phyloP scores from a whole-genome alignment of 2,888 invertebrate genomes.

The Exephanes ischioxanthus region DNA sequence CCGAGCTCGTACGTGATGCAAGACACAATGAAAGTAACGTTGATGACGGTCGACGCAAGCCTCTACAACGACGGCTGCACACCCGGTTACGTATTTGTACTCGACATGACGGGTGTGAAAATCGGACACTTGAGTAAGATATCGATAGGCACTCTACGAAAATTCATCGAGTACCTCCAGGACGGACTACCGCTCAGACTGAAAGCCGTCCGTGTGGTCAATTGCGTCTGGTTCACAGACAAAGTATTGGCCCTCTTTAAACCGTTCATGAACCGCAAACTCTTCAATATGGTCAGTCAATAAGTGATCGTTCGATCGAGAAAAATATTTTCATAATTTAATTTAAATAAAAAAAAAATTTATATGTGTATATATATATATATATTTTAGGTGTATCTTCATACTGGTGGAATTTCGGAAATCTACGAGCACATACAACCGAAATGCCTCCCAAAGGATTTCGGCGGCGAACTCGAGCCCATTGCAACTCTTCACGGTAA shows the following conservation, averaged over 20 bases:
- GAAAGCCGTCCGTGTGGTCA: conserved; percentile 89
- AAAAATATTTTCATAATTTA: not conserved
- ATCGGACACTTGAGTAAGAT: conserved; percentile 88
- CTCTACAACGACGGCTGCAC: conserved; percentile 87
- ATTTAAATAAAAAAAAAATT: not conserved
- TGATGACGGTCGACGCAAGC: conserved; percentile 88
- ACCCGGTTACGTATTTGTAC: conserved; percentile 88
- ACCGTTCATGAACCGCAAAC: conserved; percentile 85
- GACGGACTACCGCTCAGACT: conserved; percentile 89
- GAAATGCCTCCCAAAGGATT: conserved; percentile 87
- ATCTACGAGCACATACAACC: conserved; percentile 86
- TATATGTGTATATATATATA: conserved; percentile 1
- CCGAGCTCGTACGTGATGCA: conserved; percentile 88
- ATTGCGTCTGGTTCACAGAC: conserved; percentile 86
- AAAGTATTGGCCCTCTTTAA: conserved; percentile 85
- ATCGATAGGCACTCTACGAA: conserved; percentile 87
- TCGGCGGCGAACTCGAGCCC: conserved; percentile 86
- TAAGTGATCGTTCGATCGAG: conserved; percentile 7
- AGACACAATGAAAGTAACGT: conserved; percentile 87
- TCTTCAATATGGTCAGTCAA: conserved; percentile 83
- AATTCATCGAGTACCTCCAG: conserved; percentile 89
- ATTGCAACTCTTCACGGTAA: conserved; percentile 77
- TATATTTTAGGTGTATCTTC: conserved; percentile 87
- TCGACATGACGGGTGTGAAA: conserved; percentile 89
- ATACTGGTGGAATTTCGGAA: conserved; percentile 87